phyloP scores from a whole-genome alignment of 2,797 vertebrate species.

The Eupleurogrammus muticus region DNA sequence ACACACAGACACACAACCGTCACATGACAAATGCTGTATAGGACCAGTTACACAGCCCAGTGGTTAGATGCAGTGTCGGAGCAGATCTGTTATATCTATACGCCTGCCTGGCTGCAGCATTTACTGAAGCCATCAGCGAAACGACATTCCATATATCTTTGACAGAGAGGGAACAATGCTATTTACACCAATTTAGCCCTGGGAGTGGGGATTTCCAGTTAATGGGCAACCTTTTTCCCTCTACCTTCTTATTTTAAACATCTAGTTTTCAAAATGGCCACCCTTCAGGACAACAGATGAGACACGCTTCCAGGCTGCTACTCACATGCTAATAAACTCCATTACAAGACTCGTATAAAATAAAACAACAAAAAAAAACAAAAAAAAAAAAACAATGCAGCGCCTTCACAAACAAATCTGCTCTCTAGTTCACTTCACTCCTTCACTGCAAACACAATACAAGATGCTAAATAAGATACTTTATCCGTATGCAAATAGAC shows the following conservation, averaged over 20 bases:
- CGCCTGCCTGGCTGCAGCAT: conserved; percentile 68
- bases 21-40: conserved; percentile 69
- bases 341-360: conserved; percentile 63
- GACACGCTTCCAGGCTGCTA: conserved; percentile 53
- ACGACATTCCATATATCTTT: conserved; percentile 76
- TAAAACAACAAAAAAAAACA: conserved; percentile 14
- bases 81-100: conserved; percentile 75
- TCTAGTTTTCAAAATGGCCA: conserved; percentile 69
- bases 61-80: conserved; percentile 68
- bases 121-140: conserved; percentile 77
- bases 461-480: neutral
- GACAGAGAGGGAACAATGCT: conserved; percentile 76
- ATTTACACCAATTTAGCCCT: conserved; percentile 76
- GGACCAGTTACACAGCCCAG: conserved; percentile 76
- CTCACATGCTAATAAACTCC: conserved; percentile 74
- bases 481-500: conserved; percentile 44
- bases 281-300: conserved; percentile 70
- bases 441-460: conserved; percentile 22
- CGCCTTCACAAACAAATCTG: conserved; percentile 49
- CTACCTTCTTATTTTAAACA: conserved; percentile 56
- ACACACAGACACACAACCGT: conserved; percentile 21
- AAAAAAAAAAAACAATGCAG: conserved; percentile 26
- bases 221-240: conserved; percentile 55
- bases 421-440: conserved; percentile 19
- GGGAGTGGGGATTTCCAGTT: conserved; percentile 55